Base-by-base conservation (phyloP, 2,797 vertebrate species). In the Parauchenoglanis punctatus region DNA sequence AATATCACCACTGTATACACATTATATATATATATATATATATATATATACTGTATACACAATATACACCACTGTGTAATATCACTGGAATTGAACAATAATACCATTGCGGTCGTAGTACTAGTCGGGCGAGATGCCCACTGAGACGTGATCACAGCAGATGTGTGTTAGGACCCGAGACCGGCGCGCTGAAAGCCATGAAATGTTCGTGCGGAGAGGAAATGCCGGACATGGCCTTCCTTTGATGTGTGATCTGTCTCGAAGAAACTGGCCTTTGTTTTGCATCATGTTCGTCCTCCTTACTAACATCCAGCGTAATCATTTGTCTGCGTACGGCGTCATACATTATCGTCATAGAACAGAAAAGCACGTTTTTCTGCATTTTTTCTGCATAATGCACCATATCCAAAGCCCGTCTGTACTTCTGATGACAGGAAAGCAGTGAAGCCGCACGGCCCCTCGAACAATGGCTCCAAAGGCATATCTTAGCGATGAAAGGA, bases 401-500 rank as follows among this genome's bases (percentile, higher is more conserved):
- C 52, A 23, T 89, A 81, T 88, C 83, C 84, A 85, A 88, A 87
- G 80, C 88, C 85, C 83, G 4, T 44, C 6, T 13, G 31, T 40
- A 18, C 40, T 17, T 12, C 7, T 58, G 85, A 85, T 82, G 46
- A 80, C 49, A 59, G 70, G 83, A 81, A 85, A 84, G 84, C 83
- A 70, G 68, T 61, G 81, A 76, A 75, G 86, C 85, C 72, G 81
- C 83, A 86, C 85, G 25, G 56, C 72, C 46, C 18, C 28, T 23
- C 23, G 0, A 54, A 31, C 88, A 90, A 89, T 83, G 80, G 83
- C 72, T 85, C 65, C 58, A 81, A 59, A 52, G 84, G 85, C 89
- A 83, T 73, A 84, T 86, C 83, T 78, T 77, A 83, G 87, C 68
- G 31, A 83, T 91, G 85, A 90, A 91, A 88, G 70, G 85, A 52